Evolutionary conservation across 2,113 vertebrate species (phyloP).

Genomic region (Ailurus styani): DNA sequence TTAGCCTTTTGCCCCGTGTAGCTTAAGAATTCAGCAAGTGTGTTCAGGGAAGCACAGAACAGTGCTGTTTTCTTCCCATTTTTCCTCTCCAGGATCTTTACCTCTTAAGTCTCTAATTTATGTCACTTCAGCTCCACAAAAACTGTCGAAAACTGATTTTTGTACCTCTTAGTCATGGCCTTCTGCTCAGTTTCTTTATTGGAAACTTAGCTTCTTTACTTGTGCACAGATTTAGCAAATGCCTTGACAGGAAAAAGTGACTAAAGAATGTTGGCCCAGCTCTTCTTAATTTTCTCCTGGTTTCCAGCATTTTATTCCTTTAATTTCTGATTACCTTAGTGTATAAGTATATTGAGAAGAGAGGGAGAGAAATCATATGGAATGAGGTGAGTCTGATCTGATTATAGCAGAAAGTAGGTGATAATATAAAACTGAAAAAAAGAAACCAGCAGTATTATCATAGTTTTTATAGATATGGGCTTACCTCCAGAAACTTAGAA

Average conservation of each 20-base stretch:
- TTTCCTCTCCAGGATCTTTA: background rate
- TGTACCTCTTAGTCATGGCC: background rate
- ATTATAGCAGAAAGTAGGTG: background rate
- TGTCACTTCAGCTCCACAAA: background rate
- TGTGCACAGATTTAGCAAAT: background rate
- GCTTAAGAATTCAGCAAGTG: background rate
- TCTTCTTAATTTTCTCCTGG: background rate
- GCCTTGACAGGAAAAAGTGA: background rate
- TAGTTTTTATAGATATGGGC: background rate
- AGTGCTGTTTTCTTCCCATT: background rate
- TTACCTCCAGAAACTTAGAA: background rate
- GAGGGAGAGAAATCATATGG: background rate
- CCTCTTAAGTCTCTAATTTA: conserved; percentile 36
- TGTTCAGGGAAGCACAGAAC: background rate
- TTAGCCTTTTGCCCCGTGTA: background rate
- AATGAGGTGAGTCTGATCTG: background rate
- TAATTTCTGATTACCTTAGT: background rate
- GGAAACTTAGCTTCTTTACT: background rate
- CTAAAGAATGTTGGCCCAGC: background rate
- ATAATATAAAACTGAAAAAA: background rate
- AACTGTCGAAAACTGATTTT: conserved; percentile 14
- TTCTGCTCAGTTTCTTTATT: background rate
- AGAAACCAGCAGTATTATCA: background rate
- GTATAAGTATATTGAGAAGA: background rate
- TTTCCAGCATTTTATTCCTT: conserved; percentile 9